These are phyloP conservation scores for Drosophila trichaetosa DNA, from an alignment of 2,888 invertebrate genomes.

Conservation along the genomic window DNA sequence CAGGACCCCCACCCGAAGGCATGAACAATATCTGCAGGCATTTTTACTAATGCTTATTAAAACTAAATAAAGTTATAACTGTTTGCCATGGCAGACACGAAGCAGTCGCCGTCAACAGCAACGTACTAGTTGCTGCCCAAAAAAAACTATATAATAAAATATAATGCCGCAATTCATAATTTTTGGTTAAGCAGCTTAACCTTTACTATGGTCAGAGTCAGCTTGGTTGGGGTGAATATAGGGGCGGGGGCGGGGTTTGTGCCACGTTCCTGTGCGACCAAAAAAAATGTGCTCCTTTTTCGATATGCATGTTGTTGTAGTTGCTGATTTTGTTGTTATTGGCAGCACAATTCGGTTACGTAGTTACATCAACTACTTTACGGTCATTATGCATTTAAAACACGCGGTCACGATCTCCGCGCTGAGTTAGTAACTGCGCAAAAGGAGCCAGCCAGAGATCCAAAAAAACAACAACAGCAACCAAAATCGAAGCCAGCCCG, in stretches of 20 bases:
- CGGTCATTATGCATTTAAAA: conserved; percentile 85
- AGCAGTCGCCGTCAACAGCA: conserved; percentile 21
- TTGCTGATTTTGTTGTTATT: conserved; percentile 50
- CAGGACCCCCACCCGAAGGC: conserved; percentile 48
- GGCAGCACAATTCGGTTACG: conserved; percentile 70
- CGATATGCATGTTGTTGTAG: conserved; percentile 62
- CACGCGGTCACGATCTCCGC: conserved; percentile 85
- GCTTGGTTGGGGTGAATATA: background rate
- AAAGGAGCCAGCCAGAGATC: conserved; percentile 48
- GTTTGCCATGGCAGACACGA: conserved; percentile 59
- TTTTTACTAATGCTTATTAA: conserved; percentile 65
- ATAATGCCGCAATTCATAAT: conserved; percentile 83
- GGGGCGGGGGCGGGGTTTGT: conserved; percentile 12
- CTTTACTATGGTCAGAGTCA: conserved; percentile 62
- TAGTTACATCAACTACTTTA: conserved; percentile 81
- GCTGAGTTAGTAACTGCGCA: conserved; percentile 81
- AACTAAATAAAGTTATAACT: conserved; percentile 83
- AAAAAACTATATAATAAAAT: conserved; percentile 67
- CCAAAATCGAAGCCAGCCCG: conserved; percentile 55
- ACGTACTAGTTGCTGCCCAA: conserved; percentile 36
- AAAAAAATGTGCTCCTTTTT: conserved; percentile 63
- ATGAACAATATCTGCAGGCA: conserved; percentile 29
- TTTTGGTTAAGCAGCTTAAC: conserved; percentile 81
- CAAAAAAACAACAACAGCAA: conserved; percentile 14
- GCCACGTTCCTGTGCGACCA: conserved; percentile 66